phyloP scores from a whole-genome alignment of 2,113 vertebrate species.

The Platysteira castanea region DNA sequence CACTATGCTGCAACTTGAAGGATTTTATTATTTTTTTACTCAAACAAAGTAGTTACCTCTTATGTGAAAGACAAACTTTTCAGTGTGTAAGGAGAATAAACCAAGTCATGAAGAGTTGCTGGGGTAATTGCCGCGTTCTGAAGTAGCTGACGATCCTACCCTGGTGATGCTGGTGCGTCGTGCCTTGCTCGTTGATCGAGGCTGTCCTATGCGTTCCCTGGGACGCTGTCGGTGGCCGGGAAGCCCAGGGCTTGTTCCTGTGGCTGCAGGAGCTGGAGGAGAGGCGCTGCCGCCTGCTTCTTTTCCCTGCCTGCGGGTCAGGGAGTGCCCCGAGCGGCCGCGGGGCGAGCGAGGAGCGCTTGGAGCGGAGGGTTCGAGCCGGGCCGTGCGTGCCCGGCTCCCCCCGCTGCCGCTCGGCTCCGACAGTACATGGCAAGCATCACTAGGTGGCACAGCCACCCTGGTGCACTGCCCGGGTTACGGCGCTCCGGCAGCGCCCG shows the following conservation, averaged over 20 bases:
- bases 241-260: not conserved
- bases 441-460: slow-evolving; percentile 75
- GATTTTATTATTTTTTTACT: not conserved
- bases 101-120: not conserved
- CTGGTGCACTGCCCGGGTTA: slow-evolving; percentile 32
- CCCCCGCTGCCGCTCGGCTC: not conserved
- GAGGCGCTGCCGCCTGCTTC: too few relatives aligned
- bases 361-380: too few relatives aligned
- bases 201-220: not conserved
- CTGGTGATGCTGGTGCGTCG: not conserved
- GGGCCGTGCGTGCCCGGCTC: not conserved
- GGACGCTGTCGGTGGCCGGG: rapidly evolving
- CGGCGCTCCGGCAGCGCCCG: not conserved
- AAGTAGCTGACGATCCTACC: rapidly evolving
- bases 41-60: not conserved
- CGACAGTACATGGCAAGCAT: slow-evolving; percentile 53
- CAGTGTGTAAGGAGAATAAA: not conserved
- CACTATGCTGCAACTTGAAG: rapidly evolving
- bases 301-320: not conserved
- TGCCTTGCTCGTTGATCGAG: not conserved
- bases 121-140: not conserved
- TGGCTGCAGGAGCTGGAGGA: not conserved
- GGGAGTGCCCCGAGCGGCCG: not conserved
- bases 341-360: not conserved
- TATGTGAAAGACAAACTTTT: not conserved